Evolutionary conservation across 2,888 invertebrate genomes (phyloP).

Genomic region (Caenorhabditis sp.): DNA sequence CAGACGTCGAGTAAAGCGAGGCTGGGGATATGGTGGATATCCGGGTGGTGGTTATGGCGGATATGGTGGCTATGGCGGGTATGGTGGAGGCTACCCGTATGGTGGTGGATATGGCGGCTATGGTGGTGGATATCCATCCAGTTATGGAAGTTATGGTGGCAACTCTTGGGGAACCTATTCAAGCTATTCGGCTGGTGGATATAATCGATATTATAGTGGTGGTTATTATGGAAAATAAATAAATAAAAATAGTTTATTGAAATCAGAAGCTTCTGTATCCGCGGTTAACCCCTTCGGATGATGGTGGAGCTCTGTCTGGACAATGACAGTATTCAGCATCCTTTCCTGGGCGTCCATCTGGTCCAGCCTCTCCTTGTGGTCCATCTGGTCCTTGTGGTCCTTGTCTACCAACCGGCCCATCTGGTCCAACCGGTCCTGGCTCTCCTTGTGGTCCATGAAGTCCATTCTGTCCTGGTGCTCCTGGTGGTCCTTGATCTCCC

Average conservation of each 20-base stretch:
- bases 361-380: conserved; percentile 56
- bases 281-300: conserved; percentile 32
- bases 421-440: conserved; percentile 58
- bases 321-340: conserved; percentile 68
- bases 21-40: conserved; percentile 22
- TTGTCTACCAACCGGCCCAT: conserved; percentile 52
- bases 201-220: conserved; percentile 7
- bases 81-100: conserved; percentile 10
- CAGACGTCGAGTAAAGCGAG: conserved; percentile 28
- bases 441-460: conserved; percentile 65
- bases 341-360: conserved; percentile 61
- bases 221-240: no score
- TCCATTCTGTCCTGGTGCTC: conserved; percentile 64
- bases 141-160: conserved; percentile 16
- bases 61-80: conserved; percentile 17
- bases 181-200: conserved; percentile 20
- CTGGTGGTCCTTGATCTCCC: conserved; percentile 65
- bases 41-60: conserved; percentile 13
- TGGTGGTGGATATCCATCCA: conserved; percentile 10
- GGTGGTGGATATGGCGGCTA: conserved; percentile 19
- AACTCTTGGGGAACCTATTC: conserved; percentile 35
- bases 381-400: conserved; percentile 61
- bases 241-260: no score
- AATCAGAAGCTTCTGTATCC: conserved; percentile 45
- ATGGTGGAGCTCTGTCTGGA: conserved; percentile 35